A percentile compares a stretch with the other conserved stretches of the same genome.
phyloP scores from a whole-genome alignment of 2,888 invertebrate species.

The Oconnorella tubifera region DNA sequence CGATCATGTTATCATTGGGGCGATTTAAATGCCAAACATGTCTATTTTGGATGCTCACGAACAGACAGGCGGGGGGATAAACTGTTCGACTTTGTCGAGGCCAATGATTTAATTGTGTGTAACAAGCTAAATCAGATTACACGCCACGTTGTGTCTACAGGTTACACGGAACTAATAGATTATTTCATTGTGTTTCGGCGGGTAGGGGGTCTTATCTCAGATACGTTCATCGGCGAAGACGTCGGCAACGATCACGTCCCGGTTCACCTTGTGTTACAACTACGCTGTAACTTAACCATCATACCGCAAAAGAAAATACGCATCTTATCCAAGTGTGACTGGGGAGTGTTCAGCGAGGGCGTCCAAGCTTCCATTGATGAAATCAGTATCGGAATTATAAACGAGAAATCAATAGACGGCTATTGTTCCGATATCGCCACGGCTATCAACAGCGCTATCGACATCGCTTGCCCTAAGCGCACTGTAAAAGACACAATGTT shows the following conservation, averaged over 20 bases:
- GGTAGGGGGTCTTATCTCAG: not conserved
- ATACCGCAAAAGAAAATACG: not conserved
- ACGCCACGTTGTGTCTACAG: not conserved
- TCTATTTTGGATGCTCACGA: not conserved
- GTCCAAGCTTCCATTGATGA: not conserved
- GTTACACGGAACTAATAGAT: not conserved
- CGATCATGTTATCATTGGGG: not conserved
- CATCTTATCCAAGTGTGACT: not conserved
- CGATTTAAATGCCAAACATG: not conserved
- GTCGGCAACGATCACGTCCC: not conserved
- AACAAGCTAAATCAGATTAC: not conserved
- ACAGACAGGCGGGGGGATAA: not conserved
- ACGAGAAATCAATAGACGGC: not conserved
- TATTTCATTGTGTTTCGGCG: not conserved
- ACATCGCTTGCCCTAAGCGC: not conserved
- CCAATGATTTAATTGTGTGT: not conserved
- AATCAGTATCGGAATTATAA: not conserved
- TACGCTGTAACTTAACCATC: not conserved
- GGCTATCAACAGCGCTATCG: not conserved
- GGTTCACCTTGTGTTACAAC: not conserved
- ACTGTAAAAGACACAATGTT: not conserved
- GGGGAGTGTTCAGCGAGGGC: not conserved
- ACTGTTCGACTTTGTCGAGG: conserved; percentile 4
- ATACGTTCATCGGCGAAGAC: not conserved
- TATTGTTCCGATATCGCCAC: not conserved